These are phyloP conservation scores for Australoheros facetus DNA, from an alignment of 2,797 vertebrate species.

Conservation along the genomic window DNA sequence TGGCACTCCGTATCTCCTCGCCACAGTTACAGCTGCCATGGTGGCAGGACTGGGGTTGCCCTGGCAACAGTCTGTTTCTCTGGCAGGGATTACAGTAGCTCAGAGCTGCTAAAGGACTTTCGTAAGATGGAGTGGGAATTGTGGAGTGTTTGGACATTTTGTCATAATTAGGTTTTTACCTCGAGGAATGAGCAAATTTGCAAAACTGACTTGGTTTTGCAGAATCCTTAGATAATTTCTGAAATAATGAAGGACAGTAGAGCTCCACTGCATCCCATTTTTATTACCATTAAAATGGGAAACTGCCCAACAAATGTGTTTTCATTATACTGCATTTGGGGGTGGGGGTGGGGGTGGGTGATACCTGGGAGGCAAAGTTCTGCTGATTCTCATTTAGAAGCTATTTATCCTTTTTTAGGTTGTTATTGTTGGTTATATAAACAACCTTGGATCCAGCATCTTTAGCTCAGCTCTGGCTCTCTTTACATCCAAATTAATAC, in stretches of 20 bases:
- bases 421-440: neutral
- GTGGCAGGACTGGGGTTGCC: constrained; percentile 66
- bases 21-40: constrained; percentile 70
- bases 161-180: constrained; percentile 62
- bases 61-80: constrained; percentile 60
- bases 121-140: constrained; percentile 56
- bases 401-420: neutral
- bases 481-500: neutral
- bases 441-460: neutral
- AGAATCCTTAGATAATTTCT: constrained; percentile 35
- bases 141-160: constrained; percentile 67
- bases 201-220: constrained; percentile 42
- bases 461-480: neutral
- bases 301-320: neutral
- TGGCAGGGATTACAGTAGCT: constrained; percentile 64
- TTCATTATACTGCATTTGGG: neutral
- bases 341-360: no score
- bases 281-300: constrained; percentile 33
- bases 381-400: constrained; percentile 8
- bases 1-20: constrained; percentile 56
- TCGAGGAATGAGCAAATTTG: constrained; percentile 55
- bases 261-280: constrained; percentile 20
- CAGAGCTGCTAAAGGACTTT: constrained; percentile 58
- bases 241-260: constrained; percentile 37
- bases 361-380: neutral